Evolutionary conservation across 2,797 vertebrate genomes (phyloP).

Genomic region (Rhinatrema bivittatum): DNA sequence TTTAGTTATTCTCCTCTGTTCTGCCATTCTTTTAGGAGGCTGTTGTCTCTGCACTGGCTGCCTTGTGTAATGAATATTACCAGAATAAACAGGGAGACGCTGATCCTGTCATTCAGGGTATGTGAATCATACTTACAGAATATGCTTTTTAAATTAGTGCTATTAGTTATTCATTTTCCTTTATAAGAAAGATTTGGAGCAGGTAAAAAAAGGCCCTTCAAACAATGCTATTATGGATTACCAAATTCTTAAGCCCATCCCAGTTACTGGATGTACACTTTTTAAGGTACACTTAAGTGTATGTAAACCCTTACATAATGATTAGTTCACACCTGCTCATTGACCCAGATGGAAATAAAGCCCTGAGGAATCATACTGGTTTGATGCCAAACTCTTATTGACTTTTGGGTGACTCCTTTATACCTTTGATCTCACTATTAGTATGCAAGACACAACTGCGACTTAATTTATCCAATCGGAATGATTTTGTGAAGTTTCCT

Average conservation of each 20-base stretch:
- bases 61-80: conserved; percentile 77
- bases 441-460: too few species aligned
- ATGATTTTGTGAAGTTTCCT: too few species aligned
- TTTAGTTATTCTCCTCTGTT: too few species aligned
- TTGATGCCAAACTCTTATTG: too few species aligned
- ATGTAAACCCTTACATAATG: background rate
- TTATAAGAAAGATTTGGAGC: background rate
- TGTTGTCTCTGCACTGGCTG: conserved; percentile 68
- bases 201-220: background rate
- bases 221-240: background rate
- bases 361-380: conserved; percentile 13
- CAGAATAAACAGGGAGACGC: conserved; percentile 48
- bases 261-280: background rate
- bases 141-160: background rate
- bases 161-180: background rate
- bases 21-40: conserved; percentile 54
- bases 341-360: background rate
- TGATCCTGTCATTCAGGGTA: conserved; percentile 66
- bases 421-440: too few species aligned
- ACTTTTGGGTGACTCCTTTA: too few species aligned
- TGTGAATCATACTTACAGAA: conserved; percentile 28
- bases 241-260: conserved; percentile 1
- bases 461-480: too few species aligned
- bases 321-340: background rate
- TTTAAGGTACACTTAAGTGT: background rate